Percentiles rank a stretch among this genome's conserved stretches.
Conservation (phyloP, 2,797 vertebrate genomes). For the Ctenosaura bakeri region DNA sequence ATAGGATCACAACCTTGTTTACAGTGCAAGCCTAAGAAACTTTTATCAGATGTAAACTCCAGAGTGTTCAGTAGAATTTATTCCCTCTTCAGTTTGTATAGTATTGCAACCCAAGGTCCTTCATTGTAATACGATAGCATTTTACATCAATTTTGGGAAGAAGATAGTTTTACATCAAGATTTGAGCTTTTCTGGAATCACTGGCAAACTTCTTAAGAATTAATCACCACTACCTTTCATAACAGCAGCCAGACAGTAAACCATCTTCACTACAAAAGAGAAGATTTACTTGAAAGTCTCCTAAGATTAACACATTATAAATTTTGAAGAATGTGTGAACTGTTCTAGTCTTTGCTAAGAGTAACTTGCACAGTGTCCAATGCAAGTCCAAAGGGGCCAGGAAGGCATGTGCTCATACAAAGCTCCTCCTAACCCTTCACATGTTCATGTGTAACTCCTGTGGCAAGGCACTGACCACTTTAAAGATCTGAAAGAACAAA, state of each 20-base stretch:
- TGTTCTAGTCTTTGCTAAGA: background rate
- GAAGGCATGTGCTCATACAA: background rate
- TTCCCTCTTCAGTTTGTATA: background rate
- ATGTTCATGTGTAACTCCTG: background rate
- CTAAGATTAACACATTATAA: background rate
- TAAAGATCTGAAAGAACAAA: too few species aligned
- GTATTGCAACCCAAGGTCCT: background rate
- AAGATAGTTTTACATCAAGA: background rate
- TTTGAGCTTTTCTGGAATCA: background rate
- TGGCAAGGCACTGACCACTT: background rate
- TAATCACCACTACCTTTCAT: background rate
- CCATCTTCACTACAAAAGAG: background rate
- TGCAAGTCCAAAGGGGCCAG: background rate
- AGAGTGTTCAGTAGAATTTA: background rate
- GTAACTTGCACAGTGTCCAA: background rate
- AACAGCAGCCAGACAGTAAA: background rate
- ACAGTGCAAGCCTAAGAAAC: background rate
- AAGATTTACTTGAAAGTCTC: background rate
- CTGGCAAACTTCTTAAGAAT: background rate
- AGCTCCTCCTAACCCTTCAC: background rate
- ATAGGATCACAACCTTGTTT: background rate
- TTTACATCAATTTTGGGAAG: background rate
- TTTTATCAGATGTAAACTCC: background rate
- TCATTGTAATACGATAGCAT: background rate
- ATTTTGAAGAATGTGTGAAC: background rate